phyloP scores from a whole-genome alignment of 2,113 vertebrate species.

The Scomber colias region DNA sequence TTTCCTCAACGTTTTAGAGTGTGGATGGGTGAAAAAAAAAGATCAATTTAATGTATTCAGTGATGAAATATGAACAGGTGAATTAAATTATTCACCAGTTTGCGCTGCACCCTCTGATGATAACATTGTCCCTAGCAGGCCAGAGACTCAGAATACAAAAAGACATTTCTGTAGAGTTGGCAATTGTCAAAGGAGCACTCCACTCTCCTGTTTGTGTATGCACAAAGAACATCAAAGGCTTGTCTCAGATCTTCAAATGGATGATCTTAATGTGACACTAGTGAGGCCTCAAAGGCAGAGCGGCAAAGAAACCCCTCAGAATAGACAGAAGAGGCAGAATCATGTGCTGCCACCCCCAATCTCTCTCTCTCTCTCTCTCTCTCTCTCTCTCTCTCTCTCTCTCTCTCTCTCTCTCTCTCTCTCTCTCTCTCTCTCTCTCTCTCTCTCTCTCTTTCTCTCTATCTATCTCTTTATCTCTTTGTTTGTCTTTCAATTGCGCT shows the following conservation, averaged over 20 bases:
- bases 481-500: constrained; percentile 55
- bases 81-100: constrained; percentile 78
- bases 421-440: constrained; percentile 57
- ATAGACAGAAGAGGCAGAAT: constrained; percentile 65
- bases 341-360: constrained; percentile 59
- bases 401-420: constrained; percentile 44
- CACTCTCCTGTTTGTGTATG: constrained; percentile 79
- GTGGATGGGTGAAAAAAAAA: constrained; percentile 22
- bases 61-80: constrained; percentile 78
- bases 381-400: constrained; percentile 47
- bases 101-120: constrained; percentile 65
- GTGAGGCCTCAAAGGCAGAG: constrained; percentile 75
- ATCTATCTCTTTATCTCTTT: constrained; percentile 40
- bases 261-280: constrained; percentile 81
- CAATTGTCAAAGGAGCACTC: constrained; percentile 78
- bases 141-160: constrained; percentile 65
- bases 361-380: constrained; percentile 10
- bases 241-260: constrained; percentile 76
- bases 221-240: constrained; percentile 83
- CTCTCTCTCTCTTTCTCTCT: constrained; percentile 22
- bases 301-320: constrained; percentile 56
- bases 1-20: constrained; percentile 39
- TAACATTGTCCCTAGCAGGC: constrained; percentile 72
- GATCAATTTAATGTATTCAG: constrained; percentile 65
- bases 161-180: constrained; percentile 69